phyloP scores from a whole-genome alignment of 2,113 vertebrate genomes.

The Xiphophorus maculatus region DNA sequence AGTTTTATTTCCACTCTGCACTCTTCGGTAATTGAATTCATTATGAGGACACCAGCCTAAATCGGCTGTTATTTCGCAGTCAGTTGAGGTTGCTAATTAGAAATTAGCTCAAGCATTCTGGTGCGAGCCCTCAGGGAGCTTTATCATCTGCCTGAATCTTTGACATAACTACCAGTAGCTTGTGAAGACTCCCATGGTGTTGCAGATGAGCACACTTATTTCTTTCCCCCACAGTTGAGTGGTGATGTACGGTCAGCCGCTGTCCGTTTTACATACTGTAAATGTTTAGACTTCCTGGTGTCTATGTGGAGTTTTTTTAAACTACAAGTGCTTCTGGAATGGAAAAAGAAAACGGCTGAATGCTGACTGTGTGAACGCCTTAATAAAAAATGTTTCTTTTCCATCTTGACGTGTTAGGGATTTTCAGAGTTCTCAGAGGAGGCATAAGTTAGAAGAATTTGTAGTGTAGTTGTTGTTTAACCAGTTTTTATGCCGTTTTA shows the following conservation, averaged over 20 bases:
- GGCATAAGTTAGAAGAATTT: slow-evolving; percentile 17
- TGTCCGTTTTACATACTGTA: slow-evolving; percentile 8
- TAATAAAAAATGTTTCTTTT: slow-evolving; percentile 47
- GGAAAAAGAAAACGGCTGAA: slow-evolving; percentile 6
- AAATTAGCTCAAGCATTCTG: slow-evolving; percentile 65
- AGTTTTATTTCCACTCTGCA: slow-evolving; percentile 67
- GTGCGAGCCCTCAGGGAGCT: slow-evolving; percentile 22
- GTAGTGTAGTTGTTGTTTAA: slow-evolving; percentile 31
- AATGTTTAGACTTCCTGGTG: background rate
- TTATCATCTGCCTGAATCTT: slow-evolving; percentile 32
- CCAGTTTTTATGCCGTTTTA: background rate
- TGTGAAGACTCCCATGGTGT: slow-evolving; percentile 44
- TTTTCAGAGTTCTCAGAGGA: slow-evolving; percentile 42
- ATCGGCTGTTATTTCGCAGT: slow-evolving; percentile 64
- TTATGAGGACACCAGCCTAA: slow-evolving; percentile 64
- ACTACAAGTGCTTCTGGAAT: background rate
- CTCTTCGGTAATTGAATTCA: slow-evolving; percentile 72
- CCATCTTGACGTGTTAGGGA: slow-evolving; percentile 19
- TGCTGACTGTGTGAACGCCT: slow-evolving; percentile 14
- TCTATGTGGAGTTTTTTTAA: slow-evolving; percentile 3
- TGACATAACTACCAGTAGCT: slow-evolving; percentile 46
- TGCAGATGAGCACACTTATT: slow-evolving; percentile 9
- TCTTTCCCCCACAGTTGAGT: slow-evolving; percentile 1
- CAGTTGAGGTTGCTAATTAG: slow-evolving; percentile 66
- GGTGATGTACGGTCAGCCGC: background rate